phyloP scores from a whole-genome alignment of 2,888 invertebrate species.

The Dasysyrphus tricinctus region DNA sequence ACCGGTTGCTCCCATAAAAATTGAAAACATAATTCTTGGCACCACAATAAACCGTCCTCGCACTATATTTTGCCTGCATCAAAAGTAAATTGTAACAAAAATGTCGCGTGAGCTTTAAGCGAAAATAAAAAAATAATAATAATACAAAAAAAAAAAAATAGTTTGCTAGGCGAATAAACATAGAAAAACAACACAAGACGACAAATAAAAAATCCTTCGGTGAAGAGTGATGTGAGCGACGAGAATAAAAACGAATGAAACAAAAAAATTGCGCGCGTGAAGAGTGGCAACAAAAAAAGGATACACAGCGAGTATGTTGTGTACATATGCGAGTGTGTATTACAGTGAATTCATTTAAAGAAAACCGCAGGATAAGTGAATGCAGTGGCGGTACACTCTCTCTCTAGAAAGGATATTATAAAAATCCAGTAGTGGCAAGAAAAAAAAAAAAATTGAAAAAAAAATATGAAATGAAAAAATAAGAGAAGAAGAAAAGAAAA shows the following conservation, averaged over 20 bases:
- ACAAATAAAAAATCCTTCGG: constrained; percentile 60
- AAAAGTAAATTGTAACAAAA: constrained; percentile 53
- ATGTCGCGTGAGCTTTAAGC: constrained; percentile 71
- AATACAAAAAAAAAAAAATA: neutral
- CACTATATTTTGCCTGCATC: constrained; percentile 52
- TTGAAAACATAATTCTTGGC: constrained; percentile 42
- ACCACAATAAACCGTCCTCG: constrained; percentile 37
- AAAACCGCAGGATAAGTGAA: constrained; percentile 73
- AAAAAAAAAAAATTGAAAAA: constrained; percentile 13
- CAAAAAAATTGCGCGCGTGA: constrained; percentile 70
- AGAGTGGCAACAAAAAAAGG: constrained; percentile 51
- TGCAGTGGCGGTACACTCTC: constrained; percentile 62
- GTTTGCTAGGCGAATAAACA: constrained; percentile 67
- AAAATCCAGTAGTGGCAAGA: constrained; percentile 23
- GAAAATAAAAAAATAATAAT: constrained; percentile 26
- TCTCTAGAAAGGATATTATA: constrained; percentile 46
- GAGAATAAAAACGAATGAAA: constrained; percentile 37
- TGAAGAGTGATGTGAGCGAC: constrained; percentile 46
- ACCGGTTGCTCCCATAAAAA: constrained; percentile 54
- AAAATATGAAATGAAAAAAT: constrained; percentile 38
- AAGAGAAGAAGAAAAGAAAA: constrained; percentile 44
- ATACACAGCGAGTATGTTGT: constrained; percentile 47
- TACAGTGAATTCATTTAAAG: constrained; percentile 70
- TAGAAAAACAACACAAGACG: constrained; percentile 61
- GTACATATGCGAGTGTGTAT: constrained; percentile 43